These are phyloP conservation scores for Trachymyrmex septentrionalis DNA, from an alignment of 1,140 invertebrate genomes.

Conservation along the genomic window DNA sequence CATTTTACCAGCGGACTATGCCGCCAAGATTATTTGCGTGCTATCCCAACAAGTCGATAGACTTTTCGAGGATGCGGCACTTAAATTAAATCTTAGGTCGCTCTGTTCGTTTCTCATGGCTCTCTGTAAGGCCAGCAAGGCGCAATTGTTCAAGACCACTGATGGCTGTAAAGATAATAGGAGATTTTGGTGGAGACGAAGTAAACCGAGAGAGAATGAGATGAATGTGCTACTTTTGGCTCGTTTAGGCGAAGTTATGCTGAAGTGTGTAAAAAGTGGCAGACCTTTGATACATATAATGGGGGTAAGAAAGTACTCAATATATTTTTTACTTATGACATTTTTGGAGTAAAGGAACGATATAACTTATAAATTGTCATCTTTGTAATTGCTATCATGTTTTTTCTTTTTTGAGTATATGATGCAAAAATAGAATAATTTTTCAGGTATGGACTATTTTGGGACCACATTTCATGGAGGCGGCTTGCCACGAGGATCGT, in stretches of 20 bases:
- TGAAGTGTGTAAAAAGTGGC: constrained; percentile 94
- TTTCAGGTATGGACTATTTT: constrained; percentile 93
- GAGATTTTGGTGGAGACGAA: constrained; percentile 87
- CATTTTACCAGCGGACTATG: constrained; percentile 92
- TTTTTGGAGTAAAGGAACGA: too few species aligned
- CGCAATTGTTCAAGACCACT: constrained; percentile 89
- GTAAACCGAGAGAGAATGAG: constrained; percentile 86
- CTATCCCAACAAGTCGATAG: constrained; percentile 95
- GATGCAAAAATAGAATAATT: neutral
- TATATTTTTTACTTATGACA: neutral
- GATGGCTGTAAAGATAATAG: constrained; percentile 83
- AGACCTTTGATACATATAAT: constrained; percentile 96
- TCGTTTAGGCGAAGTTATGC: constrained; percentile 94
- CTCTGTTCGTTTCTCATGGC: constrained; percentile 93
- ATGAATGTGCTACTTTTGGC: constrained; percentile 90
- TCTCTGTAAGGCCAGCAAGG: constrained; percentile 93
- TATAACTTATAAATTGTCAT: too few species aligned
- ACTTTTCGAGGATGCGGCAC: constrained; percentile 94
- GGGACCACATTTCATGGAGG: constrained; percentile 97
- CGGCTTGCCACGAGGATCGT: constrained; percentile 96
- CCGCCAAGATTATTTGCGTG: constrained; percentile 94
- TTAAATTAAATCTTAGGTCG: constrained; percentile 94
- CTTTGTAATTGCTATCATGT: too few species aligned
- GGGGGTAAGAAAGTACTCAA: constrained; percentile 85
- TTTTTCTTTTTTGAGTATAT: too few species aligned